Evolutionary conservation across 2,797 vertebrate genomes (phyloP).

Genomic region (Mus spretus): DNA sequence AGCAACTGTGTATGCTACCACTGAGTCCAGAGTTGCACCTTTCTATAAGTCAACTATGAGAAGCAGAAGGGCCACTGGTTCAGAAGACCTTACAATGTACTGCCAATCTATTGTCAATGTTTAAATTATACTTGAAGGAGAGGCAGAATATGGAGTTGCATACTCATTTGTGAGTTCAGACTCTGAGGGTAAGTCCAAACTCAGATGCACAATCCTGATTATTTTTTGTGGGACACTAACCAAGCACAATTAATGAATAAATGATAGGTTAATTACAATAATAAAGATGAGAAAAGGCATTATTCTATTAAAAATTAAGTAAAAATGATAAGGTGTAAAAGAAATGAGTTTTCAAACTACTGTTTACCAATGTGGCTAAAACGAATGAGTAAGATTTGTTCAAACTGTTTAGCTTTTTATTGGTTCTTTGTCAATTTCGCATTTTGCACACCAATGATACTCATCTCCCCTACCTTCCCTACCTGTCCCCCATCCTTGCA

Average conservation of each 20-base stretch:
- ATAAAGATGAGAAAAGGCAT: neutral
- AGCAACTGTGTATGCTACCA: neutral
- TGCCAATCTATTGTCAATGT: neutral
- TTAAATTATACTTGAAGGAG: neutral
- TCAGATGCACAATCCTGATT: neutral
- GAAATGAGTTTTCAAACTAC: neutral
- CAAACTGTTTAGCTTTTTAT: neutral
- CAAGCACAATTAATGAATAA: neutral
- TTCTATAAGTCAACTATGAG: neutral
- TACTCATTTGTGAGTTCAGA: neutral
- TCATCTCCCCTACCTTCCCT: neutral
- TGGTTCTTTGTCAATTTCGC: neutral
- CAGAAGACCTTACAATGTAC: neutral
- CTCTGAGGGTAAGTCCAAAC: neutral
- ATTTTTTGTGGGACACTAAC: neutral
- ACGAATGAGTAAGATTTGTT: neutral
- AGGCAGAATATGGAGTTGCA: neutral
- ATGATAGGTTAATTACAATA: neutral
- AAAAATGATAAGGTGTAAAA: neutral
- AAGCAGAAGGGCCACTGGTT: accelerated
- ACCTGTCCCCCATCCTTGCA: neutral
- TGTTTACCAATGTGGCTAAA: neutral
- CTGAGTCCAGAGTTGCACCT: neutral
- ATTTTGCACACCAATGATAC: neutral
- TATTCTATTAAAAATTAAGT: neutral